Conservation (phyloP, 35 echinoderm and acorn worm genomes). For the Nesometra sesokonis region DNA sequence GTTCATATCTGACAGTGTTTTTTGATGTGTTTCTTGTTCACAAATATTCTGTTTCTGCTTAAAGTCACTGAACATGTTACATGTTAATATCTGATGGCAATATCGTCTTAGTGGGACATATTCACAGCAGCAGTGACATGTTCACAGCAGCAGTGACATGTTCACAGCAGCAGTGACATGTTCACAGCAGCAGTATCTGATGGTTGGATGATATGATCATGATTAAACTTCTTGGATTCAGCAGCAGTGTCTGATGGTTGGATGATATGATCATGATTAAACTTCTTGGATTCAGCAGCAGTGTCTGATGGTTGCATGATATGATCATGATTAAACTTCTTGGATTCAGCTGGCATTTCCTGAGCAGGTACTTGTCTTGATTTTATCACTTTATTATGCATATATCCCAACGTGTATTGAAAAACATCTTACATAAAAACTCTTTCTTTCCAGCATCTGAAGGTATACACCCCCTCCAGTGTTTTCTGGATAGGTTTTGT, state of each 20-base stretch:
- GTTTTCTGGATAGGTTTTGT: no score
- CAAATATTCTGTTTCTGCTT: not conserved
- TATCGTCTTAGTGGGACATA: not conserved
- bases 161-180: no score
- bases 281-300: no score
- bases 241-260: no score
- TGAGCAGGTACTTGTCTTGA: not conserved
- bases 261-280: conserved; percentile 9
- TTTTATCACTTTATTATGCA: not conserved
- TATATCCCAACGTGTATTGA: not conserved
- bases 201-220: conserved; percentile 5
- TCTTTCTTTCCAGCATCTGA: not conserved
- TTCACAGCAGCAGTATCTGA: no score
- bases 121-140: no score
- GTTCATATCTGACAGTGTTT: not conserved
- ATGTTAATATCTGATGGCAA: conserved; percentile 5
- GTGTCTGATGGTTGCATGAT: no score
- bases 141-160: no score
- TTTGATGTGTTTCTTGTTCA: conserved; percentile 1
- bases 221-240: no score
- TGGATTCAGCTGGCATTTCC: not conserved
- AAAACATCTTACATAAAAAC: not conserved
- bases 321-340: not conserved
- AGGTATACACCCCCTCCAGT: not conserved
- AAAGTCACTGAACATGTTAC: conserved; percentile 10